phyloP scores from a whole-genome alignment of 2,888 invertebrate species.

The Nineta flava region DNA sequence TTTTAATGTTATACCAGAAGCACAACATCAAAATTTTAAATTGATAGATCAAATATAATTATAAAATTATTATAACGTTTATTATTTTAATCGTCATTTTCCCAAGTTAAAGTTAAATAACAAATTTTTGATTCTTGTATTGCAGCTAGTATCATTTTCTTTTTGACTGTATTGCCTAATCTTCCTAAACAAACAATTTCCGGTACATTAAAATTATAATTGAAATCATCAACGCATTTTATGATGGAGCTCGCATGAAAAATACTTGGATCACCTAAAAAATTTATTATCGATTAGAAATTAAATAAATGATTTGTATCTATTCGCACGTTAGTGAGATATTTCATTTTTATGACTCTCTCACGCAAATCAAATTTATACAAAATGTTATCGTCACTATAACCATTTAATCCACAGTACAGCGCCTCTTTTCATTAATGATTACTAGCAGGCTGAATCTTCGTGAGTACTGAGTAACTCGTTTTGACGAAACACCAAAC shows the following conservation, averaged over 20 bases:
- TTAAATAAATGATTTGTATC: too few species aligned
- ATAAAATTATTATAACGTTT: slow-evolving; percentile 5
- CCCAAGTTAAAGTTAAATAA: slow-evolving; percentile 1
- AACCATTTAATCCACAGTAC: too few species aligned
- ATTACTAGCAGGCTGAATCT: too few species aligned
- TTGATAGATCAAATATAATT: slow-evolving; percentile 52
- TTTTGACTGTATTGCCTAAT: slow-evolving; percentile 61
- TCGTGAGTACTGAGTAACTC: too few species aligned
- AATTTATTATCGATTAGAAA: slow-evolving; percentile 24
- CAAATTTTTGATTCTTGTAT: slow-evolving; percentile 18
- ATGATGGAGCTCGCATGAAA: slow-evolving; percentile 69
- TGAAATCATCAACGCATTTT: slow-evolving; percentile 39
- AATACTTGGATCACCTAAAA: slow-evolving; percentile 61
- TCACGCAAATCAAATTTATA: too few species aligned
- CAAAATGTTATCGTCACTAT: too few species aligned
- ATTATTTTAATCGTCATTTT: slow-evolving; percentile 1
- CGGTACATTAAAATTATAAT: slow-evolving; percentile 30
- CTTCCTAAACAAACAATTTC: slow-evolving; percentile 53
- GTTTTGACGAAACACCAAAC: too few species aligned
- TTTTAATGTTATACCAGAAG: slow-evolving; percentile 64
- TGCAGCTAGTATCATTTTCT: slow-evolving; percentile 54
- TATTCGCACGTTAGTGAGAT: too few species aligned
- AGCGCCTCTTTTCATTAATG: too few species aligned
- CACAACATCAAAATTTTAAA: slow-evolving; percentile 64
- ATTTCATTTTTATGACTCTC: too few species aligned